Evolutionary conservation across 2,797 vertebrate species (phyloP).

Genomic region (Chiloscyllium punctatum): DNA sequence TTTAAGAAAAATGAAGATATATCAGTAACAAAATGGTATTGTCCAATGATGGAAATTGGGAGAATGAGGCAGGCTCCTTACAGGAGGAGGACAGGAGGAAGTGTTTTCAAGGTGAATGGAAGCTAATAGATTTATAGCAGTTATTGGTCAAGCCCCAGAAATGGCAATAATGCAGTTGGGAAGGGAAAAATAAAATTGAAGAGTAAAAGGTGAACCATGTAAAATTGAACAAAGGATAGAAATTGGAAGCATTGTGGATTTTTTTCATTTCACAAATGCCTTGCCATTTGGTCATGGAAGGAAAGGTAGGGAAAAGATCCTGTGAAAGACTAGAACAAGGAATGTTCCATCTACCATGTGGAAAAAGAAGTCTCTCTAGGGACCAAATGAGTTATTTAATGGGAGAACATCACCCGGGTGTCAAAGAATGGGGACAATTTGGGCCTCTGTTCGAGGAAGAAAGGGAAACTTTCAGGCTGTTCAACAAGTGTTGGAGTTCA

Average conservation of each 20-base stretch:
- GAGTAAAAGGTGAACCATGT: neutral
- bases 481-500: no score
- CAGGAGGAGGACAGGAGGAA: no score
- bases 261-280: neutral
- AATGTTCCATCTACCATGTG: neutral
- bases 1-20: neutral
- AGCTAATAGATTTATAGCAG: no score
- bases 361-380: neutral
- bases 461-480: neutral
- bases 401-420: neutral
- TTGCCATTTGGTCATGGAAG: neutral
- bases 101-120: no score
- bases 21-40: neutral
- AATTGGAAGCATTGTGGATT: neutral
- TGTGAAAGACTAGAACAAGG: neutral
- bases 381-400: neutral
- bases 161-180: neutral
- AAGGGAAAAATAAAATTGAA: neutral
- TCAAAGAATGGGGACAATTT: neutral
- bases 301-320: neutral
- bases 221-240: neutral
- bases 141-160: neutral
- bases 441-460: neutral
- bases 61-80: neutral
- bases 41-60: neutral